phyloP scores from a whole-genome alignment of 1,140 invertebrate genomes.

The Thaumetopoea pityocampa region DNA sequence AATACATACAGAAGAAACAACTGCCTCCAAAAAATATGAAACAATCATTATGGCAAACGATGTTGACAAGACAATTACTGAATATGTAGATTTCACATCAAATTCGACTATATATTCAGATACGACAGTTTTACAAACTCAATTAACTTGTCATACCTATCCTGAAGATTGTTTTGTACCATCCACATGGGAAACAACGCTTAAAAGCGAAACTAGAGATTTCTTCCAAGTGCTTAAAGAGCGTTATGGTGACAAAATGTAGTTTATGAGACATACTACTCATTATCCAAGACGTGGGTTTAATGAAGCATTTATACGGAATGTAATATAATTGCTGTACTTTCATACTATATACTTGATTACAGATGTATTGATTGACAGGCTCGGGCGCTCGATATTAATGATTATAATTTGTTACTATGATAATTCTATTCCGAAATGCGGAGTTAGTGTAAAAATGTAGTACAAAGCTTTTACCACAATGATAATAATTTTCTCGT shows the following conservation, averaged over 20 bases:
- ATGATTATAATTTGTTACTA: too few relatives aligned
- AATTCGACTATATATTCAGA: constrained; percentile 2
- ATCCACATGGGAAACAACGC: constrained; percentile 53
- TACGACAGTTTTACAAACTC: neutral
- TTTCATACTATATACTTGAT: too few relatives aligned
- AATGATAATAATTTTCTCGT: too few relatives aligned
- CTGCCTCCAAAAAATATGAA: neutral
- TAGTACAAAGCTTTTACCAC: too few relatives aligned
- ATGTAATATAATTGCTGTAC: too few relatives aligned
- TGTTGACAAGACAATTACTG: constrained; percentile 9
- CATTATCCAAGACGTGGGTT: constrained; percentile 27
- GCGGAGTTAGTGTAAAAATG: too few relatives aligned
- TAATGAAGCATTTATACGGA: neutral
- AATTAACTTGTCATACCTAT: constrained; percentile 18
- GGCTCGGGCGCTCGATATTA: too few relatives aligned
- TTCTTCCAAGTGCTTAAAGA: constrained; percentile 52
- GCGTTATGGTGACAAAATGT: constrained; percentile 34
- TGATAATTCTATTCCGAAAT: too few relatives aligned
- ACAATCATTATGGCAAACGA: constrained; percentile 11
- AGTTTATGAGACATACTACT: constrained; percentile 36
- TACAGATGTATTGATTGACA: too few relatives aligned
- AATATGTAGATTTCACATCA: constrained; percentile 5
- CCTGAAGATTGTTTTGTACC: constrained; percentile 44
- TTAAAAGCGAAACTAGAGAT: constrained; percentile 54
- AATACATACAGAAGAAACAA: too few relatives aligned